Evolutionary conservation across 2,888 invertebrate species (phyloP), one percentile per base, ranked within the genome.

Genomic region (Gerris lacustris): DNA sequence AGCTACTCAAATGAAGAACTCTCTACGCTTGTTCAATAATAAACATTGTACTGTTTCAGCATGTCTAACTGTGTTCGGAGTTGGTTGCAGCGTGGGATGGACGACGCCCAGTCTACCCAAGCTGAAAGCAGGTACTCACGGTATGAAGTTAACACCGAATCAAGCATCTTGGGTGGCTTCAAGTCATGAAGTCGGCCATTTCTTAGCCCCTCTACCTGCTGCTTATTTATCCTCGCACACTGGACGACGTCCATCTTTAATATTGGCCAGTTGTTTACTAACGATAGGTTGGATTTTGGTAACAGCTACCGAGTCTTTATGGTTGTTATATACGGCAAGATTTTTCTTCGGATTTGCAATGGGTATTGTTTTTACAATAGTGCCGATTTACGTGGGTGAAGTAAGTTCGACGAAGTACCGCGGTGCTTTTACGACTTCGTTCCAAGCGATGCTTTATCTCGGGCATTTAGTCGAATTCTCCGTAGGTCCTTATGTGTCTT

Each of bases 341-440:
- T 73, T 75, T 44, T 67, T 75, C 6, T 75, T 76, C 69, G 76
- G 76, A 6, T 45, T 75, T 9, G 72, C 73, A 7, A 75, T 76
- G 73, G 76, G 76, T 5, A 72, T 74, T 31, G 74, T 72, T 6
- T 76, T 76, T 47, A 74, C 74, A 6, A 72, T 73, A 4, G 73
- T 73, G 1, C 74, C 75, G 7, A 67, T 75, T 44, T 76, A 76
- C 66, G 72, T 76, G 2, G 75, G 72, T 6, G 76, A 76, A 72
- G 72, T 75, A 6, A 69, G 74, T 18, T 70, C 74, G 6, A 69
- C 74, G 15, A 66, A 69, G 43, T 71, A 72, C 15, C 72, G 76
- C 7, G 76, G 76, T 7, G 73, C 74, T 5, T 69, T 75, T 17
- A 73, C 74, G 55, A 73, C 73, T 7, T 67, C 71, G 18, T 74